phyloP scores from a whole-genome alignment of 2,113 vertebrate genomes.

The Urocitellus parryii region DNA sequence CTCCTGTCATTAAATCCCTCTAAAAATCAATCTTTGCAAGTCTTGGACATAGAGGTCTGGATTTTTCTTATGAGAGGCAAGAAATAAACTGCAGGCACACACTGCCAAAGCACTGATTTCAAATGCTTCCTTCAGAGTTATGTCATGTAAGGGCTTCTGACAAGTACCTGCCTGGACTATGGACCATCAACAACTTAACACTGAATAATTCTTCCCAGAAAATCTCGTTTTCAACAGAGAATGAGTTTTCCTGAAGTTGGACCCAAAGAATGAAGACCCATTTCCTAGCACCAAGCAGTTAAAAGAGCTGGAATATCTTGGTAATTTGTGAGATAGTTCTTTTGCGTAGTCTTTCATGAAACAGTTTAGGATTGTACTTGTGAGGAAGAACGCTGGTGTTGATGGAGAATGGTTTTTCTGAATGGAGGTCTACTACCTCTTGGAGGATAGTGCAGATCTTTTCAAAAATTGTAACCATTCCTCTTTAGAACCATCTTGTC shows the following conservation, averaged over 20 bases:
- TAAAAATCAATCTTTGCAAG: conserved; percentile 89
- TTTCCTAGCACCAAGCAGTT: neutral
- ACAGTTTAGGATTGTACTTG: neutral
- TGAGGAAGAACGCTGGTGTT: neutral
- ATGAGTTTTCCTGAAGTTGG: neutral
- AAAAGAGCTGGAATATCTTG: conserved; percentile 1
- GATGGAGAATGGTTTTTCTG: neutral
- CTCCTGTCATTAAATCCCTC: conserved; percentile 79
- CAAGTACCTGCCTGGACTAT: conserved; percentile 90
- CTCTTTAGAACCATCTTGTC: neutral
- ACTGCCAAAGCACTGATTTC: conserved; percentile 91
- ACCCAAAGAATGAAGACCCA: neutral
- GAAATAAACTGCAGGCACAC: conserved; percentile 93
- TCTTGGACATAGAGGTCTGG: conserved; percentile 87
- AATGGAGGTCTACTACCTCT: neutral
- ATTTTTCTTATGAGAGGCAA: conserved; percentile 94
- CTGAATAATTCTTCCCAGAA: neutral
- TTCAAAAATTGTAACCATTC: neutral
- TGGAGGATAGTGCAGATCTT: neutral
- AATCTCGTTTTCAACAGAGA: conserved; percentile 2
- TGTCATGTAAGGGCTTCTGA: conserved; percentile 94
- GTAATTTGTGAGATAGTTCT: neutral
- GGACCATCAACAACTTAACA: neutral
- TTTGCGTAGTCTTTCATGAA: neutral
- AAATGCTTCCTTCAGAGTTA: conserved; percentile 96